A percentile compares a stretch with the other conserved stretches of the same genome.
Evolutionary conservation across 2,113 vertebrate species (phyloP).

Genomic region (Nerophis ophidion): DNA sequence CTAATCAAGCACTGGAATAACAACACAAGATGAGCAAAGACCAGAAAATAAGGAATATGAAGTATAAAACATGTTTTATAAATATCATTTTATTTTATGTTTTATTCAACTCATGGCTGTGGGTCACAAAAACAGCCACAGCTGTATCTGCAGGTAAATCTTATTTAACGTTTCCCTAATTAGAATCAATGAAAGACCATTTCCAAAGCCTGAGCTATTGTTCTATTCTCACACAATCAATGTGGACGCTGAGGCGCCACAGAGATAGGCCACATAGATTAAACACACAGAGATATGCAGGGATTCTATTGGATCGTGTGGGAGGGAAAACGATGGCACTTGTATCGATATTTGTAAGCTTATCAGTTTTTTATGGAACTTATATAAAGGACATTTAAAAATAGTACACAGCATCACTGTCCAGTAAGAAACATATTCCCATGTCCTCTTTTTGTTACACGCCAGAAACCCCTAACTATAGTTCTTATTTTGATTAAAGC

Average conservation of each 20-base stretch:
- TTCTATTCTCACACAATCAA: constrained; percentile 79
- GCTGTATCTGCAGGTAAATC: constrained; percentile 86
- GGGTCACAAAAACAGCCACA: constrained; percentile 44
- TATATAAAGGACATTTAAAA: neutral
- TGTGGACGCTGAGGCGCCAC: constrained; percentile 63
- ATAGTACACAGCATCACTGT: no score
- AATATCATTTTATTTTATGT: neutral
- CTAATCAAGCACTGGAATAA: constrained; percentile 72
- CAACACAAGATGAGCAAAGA: constrained; percentile 47
- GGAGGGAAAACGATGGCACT: constrained; percentile 40
- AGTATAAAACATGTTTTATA: constrained; percentile 11
- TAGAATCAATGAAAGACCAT: constrained; percentile 98
- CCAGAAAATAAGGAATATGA: constrained; percentile 22
- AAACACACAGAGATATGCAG: constrained; percentile 27
- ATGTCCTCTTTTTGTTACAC: no score
- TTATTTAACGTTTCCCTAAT: constrained; percentile 98
- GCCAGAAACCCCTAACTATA: no score
- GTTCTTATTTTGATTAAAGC: no score
- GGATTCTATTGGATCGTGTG: constrained; percentile 40
- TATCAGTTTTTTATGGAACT: neutral
- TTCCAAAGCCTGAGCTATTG: constrained; percentile 80
- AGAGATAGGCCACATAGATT: constrained; percentile 36
- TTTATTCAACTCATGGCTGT: neutral
- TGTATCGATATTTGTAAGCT: constrained; percentile 3
- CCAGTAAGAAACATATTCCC: no score